A percentile compares a stretch with the other conserved stretches of the same genome.
Evolutionary conservation across 64 coral and sea anemone species (phyloP).

Genomic region (Pocillopora verrucosa): DNA sequence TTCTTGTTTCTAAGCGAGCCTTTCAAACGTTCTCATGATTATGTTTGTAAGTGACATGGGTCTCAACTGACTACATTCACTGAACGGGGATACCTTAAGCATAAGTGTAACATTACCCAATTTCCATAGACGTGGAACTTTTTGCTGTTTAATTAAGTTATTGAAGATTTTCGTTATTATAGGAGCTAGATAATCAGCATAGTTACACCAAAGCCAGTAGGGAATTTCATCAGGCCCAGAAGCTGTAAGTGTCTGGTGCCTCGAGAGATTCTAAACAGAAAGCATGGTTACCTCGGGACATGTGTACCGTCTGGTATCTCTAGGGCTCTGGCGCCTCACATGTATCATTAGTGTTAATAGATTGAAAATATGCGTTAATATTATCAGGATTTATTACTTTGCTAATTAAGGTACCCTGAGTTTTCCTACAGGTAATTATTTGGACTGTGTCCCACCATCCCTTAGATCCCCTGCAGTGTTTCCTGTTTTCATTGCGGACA

Average conservation of each 20-base stretch:
- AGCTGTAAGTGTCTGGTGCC: background rate
- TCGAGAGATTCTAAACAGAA: conserved; percentile 19
- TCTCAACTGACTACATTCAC: conserved; percentile 40
- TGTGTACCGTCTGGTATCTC: conserved; percentile 27
- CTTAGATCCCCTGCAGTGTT: conserved; percentile 1
- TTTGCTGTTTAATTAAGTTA: conserved; percentile 36
- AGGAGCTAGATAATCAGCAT: conserved; percentile 24
- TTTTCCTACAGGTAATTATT: conserved; percentile 55
- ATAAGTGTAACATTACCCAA: conserved; percentile 22
- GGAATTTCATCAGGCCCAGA: conserved; percentile 17
- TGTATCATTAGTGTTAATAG: conserved; percentile 56
- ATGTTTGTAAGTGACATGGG: conserved; percentile 50
- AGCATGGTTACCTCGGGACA: conserved; percentile 7
- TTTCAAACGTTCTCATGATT: conserved; percentile 50
- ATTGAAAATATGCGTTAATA: conserved; percentile 51
- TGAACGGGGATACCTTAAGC: conserved; percentile 42
- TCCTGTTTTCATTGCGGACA: conserved; percentile 33
- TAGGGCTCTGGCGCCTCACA: conserved; percentile 34
- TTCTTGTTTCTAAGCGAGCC: background rate
- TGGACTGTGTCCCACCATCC: conserved; percentile 52
- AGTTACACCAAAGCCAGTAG: conserved; percentile 25
- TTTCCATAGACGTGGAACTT: conserved; percentile 40
- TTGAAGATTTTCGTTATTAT: conserved; percentile 51
- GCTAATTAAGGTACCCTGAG: conserved; percentile 17
- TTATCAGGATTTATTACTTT: conserved; percentile 23